Evolutionary conservation across 2,888 invertebrate species (phyloP).

Genomic region (Ennomos fuscantarius): DNA sequence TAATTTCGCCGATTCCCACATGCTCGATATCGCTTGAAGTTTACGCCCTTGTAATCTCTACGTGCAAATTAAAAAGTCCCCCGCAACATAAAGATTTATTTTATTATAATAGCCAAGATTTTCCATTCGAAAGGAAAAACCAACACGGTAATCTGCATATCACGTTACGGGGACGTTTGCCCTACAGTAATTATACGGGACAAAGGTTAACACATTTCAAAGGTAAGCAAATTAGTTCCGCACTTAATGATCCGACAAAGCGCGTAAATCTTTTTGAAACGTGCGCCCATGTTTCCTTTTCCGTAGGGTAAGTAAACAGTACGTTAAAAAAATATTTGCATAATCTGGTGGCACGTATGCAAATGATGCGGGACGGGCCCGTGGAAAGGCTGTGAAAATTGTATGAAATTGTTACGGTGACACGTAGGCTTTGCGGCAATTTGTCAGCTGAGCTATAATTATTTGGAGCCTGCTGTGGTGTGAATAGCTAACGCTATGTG

Average conservation of each 20-base stretch:
- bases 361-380: slow-evolving; percentile 73
- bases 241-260: slow-evolving; percentile 85
- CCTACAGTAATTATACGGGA: slow-evolving; percentile 76
- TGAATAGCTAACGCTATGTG: slow-evolving; percentile 59
- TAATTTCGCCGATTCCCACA: slow-evolving; percentile 84
- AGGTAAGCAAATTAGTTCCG: slow-evolving; percentile 85
- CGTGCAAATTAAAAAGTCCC: slow-evolving; percentile 63
- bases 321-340: slow-evolving; percentile 82
- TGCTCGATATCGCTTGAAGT: slow-evolving; percentile 80
- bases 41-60: slow-evolving; percentile 59
- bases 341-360: slow-evolving; percentile 81
- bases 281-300: slow-evolving; percentile 78
- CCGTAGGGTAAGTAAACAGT: slow-evolving; percentile 71
- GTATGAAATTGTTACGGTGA: slow-evolving; percentile 82
- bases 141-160: slow-evolving; percentile 75
- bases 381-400: slow-evolving; percentile 79
- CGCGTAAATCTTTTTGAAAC: slow-evolving; percentile 85
- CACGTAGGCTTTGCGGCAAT: slow-evolving; percentile 79
- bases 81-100: slow-evolving; percentile 31
- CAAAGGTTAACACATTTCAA: slow-evolving; percentile 83
- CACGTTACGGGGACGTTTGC: slow-evolving; percentile 73
- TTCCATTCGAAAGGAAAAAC: slow-evolving; percentile 52
- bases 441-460: slow-evolving; percentile 83
- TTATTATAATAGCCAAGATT: slow-evolving; percentile 33
- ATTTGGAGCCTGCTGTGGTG: slow-evolving; percentile 61